Conservation (phyloP, 2,113 vertebrate species). For the Mungos mungo region DNA sequence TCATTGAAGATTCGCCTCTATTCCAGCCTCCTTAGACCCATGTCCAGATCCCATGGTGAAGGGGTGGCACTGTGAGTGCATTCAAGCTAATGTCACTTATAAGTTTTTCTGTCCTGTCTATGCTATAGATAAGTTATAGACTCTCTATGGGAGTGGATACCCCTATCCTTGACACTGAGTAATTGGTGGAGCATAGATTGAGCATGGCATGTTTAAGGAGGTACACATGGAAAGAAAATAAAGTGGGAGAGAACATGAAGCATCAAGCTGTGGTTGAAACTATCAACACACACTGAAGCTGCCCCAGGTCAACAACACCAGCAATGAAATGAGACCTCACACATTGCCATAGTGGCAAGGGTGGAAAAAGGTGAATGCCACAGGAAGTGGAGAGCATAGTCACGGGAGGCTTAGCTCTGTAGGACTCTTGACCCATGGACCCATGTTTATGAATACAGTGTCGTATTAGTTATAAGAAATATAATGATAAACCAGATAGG, state of each 20-base stretch:
- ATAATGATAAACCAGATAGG: background rate
- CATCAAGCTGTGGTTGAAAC: background rate
- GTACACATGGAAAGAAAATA: background rate
- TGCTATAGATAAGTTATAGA: background rate
- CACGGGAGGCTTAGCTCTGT: background rate
- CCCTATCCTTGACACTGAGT: background rate
- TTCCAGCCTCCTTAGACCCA: background rate
- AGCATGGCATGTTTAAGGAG: background rate
- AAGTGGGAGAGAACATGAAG: background rate
- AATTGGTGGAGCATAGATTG: background rate
- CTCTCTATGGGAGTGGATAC: background rate
- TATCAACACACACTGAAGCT: too few relatives aligned
- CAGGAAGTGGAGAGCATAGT: background rate
- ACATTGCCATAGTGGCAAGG: rapidly evolving
- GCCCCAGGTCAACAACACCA: too few relatives aligned
- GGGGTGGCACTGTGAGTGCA: background rate
- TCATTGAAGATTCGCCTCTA: background rate
- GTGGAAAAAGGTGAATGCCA: rapidly evolving
- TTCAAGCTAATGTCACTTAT: background rate
- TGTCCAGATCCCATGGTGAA: background rate
- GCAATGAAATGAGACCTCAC: background rate
- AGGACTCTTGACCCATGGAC: rapidly evolving
- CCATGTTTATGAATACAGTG: background rate
- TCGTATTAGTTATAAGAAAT: too few relatives aligned
- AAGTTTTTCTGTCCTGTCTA: background rate